phyloP scores from a whole-genome alignment of 2,888 invertebrate genomes.

The Acleris cristana region DNA sequence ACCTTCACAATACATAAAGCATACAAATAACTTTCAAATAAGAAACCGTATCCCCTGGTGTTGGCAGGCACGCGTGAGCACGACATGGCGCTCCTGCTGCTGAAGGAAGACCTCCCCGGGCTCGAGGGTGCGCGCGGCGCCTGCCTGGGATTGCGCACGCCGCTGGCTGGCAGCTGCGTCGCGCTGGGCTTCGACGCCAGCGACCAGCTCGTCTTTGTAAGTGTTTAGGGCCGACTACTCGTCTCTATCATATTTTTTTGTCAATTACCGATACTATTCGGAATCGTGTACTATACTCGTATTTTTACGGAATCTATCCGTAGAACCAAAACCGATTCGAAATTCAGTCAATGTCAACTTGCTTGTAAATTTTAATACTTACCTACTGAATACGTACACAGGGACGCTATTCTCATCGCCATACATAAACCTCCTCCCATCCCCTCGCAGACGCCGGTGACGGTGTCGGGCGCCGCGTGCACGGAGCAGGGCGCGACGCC shows the following conservation, averaged over 20 bases:
- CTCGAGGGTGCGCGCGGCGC: conserved; percentile 8
- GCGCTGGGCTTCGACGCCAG: conserved; percentile 19
- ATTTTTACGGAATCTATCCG: no score
- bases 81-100: conserved; percentile 15
- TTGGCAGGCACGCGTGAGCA: conserved; percentile 2
- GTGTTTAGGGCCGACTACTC: background rate
- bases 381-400: no score
- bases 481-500: conserved; percentile 8
- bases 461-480: conserved; percentile 11
- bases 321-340: no score
- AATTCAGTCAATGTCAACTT: no score
- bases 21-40: background rate
- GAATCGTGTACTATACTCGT: no score
- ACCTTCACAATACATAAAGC: background rate
- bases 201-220: conserved; percentile 25
- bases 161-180: conserved; percentile 23
- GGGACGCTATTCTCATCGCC: no score
- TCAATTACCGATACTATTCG: no score
- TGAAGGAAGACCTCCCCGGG: conserved; percentile 20
- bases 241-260: no score
- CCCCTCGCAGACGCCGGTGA: conserved; percentile 10
- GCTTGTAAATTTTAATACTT: no score
- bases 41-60: background rate
- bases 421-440: no score
- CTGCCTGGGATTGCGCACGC: conserved; percentile 25